Evolutionary conservation across 1,140 invertebrate species (phyloP).

Genomic region (Eurytemora carolleeae): DNA sequence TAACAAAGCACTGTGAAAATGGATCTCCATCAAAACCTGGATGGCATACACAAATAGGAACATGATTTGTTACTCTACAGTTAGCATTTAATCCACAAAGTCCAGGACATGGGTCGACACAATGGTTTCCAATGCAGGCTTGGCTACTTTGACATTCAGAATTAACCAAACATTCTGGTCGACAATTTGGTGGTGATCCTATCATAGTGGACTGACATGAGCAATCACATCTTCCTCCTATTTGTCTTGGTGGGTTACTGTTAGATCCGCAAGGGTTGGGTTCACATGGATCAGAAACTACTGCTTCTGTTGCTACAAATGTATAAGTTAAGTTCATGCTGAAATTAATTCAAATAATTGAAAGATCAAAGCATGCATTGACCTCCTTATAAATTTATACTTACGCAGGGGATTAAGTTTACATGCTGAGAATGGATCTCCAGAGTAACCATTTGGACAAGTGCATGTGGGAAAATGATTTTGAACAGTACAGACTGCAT

Average conservation of each 20-base stretch:
- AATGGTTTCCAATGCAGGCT: conserved; percentile 39
- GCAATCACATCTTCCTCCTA: conserved; percentile 45
- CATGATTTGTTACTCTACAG: conserved; percentile 51
- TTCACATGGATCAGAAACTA: conserved; percentile 37
- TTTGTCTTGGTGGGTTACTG: conserved; percentile 22
- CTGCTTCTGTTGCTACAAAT: conserved; percentile 21
- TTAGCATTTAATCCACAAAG: conserved; percentile 49
- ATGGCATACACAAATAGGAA: conserved; percentile 23
- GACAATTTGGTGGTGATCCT: conserved; percentile 53
- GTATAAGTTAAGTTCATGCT: too few relatives aligned
- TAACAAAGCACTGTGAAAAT: conserved; percentile 41
- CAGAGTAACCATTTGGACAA: conserved; percentile 58
- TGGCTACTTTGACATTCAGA: conserved; percentile 31
- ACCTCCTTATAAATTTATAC: too few relatives aligned
- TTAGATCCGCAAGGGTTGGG: conserved; percentile 50
- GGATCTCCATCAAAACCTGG: conserved; percentile 57
- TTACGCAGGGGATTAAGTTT: too few relatives aligned
- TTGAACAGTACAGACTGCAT: conserved; percentile 57
- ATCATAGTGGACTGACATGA: conserved; percentile 42
- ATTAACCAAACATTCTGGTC: conserved; percentile 32
- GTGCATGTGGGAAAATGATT: conserved; percentile 59
- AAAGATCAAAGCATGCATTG: too few relatives aligned
- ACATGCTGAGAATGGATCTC: conserved; percentile 54
- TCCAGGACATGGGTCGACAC: conserved; percentile 53
- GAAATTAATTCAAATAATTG: too few relatives aligned